Evolutionary conservation across 2,797 vertebrate species (phyloP).

Genomic region (Rhinella marina): DNA sequence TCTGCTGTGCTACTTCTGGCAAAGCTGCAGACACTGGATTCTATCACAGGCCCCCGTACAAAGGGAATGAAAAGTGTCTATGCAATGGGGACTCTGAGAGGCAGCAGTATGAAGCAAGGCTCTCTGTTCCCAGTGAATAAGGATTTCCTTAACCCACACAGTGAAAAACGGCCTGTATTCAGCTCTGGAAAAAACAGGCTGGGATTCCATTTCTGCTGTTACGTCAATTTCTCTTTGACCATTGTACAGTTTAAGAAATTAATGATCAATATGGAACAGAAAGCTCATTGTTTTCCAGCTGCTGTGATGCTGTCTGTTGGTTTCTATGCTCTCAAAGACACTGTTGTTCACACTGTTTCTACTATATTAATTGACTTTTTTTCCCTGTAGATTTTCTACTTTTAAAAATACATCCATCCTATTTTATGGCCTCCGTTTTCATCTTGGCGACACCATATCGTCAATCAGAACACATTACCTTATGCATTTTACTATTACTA

Average conservation of each 20-base stretch:
- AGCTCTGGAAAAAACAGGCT: slow-evolving; percentile 72
- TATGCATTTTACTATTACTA: neutral
- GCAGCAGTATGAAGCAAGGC: slow-evolving; percentile 66
- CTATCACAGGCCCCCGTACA: slow-evolving; percentile 63
- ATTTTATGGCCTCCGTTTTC: slow-evolving; percentile 34
- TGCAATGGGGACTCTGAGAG: slow-evolving; percentile 66
- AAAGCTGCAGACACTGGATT: slow-evolving; percentile 61
- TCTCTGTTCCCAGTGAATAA: slow-evolving; percentile 66
- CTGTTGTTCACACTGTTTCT: slow-evolving; percentile 71
- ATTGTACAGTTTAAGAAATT: slow-evolving; percentile 75
- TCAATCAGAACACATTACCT: slow-evolving; percentile 3
- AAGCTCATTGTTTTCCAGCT: slow-evolving; percentile 69
- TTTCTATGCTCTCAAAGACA: slow-evolving; percentile 73
- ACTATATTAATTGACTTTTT: slow-evolving; percentile 60
- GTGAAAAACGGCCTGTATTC: slow-evolving; percentile 71
- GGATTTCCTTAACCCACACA: slow-evolving; percentile 68
- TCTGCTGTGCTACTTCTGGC: slow-evolving; percentile 62
- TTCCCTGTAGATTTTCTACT: slow-evolving; percentile 50
- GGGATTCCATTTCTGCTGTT: slow-evolving; percentile 73
- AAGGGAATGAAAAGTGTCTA: slow-evolving; percentile 63
- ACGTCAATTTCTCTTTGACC: slow-evolving; percentile 77
- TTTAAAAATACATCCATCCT: slow-evolving; percentile 56
- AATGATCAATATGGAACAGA: slow-evolving; percentile 71
- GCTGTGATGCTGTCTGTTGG: slow-evolving; percentile 65
- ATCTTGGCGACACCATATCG: slow-evolving; percentile 1